These are phyloP conservation scores for Cremastinae sp. DNA, from an alignment of 2,888 invertebrate genomes.

Conservation along the genomic window DNA sequence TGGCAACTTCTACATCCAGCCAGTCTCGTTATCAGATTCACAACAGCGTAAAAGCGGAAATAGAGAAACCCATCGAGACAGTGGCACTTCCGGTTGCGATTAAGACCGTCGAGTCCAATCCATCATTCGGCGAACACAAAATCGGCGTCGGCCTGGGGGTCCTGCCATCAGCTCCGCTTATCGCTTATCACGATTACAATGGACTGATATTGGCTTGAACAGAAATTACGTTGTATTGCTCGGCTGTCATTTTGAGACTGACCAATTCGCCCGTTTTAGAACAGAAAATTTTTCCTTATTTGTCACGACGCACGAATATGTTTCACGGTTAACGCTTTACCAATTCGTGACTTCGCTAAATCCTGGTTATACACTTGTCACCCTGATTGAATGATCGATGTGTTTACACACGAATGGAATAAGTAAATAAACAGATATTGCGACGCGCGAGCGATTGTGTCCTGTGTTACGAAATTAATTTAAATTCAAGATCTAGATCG, in stretches of 20 bases:
- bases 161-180: slow-evolving; percentile 40
- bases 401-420: slow-evolving; percentile 1
- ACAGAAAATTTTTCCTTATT: slow-evolving; percentile 11
- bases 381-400: background rate
- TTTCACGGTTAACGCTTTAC: background rate
- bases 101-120: slow-evolving; percentile 31
- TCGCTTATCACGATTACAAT: slow-evolving; percentile 36
- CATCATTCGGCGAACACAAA: slow-evolving; percentile 64
- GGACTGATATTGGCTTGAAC: background rate
- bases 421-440: slow-evolving; percentile 22
- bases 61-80: slow-evolving; percentile 5
- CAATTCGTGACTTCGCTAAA: background rate
- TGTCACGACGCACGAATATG: too few relatives aligned
- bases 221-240: background rate
- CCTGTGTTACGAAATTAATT: slow-evolving; percentile 19
- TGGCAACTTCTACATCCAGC: too few relatives aligned
- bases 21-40: too few relatives aligned
- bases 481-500: slow-evolving; percentile 26
- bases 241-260: slow-evolving; percentile 22
- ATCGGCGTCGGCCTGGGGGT: slow-evolving; percentile 51
- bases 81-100: slow-evolving; percentile 9
- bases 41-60: too few relatives aligned
- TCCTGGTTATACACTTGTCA: background rate
- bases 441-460: slow-evolving; percentile 1
- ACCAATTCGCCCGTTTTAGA: slow-evolving; percentile 13